Base-by-base conservation (phyloP, 2,888 invertebrate genomes). In the Aleiodes testaceus region DNA sequence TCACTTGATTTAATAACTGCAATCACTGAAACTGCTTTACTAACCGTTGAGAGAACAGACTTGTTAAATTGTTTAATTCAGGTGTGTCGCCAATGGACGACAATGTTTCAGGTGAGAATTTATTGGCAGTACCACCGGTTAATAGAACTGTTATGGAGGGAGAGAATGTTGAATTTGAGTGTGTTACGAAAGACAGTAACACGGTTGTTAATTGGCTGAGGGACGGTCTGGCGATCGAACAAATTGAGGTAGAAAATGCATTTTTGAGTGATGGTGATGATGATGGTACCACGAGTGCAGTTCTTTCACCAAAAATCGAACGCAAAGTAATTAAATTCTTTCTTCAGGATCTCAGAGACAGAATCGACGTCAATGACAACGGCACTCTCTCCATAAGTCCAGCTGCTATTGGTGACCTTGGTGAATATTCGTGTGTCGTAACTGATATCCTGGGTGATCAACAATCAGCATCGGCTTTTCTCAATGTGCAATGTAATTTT, bases 401-500 rank as follows among this genome's bases (percentile, higher is more conserved):
- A 50, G 93, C 96, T 16, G 90, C 92, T 80, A 94, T 95, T 89
- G 91, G 93, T 71, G 97, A 98, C 88, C 91, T 93, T 78, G 97
- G 97, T 72, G 93, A 94, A 88, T 97, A 95, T 89, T 92, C 92
- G 82, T 98, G 97, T 87, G 93, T 93, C 82, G 95, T 96, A 75
- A 91, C 91, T 69, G 94, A 93, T 81, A 89, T 90, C 65, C 91
- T 92, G 75, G 94, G 93, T 12, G 92, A 92, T 79, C 89, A 91
- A 74, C 96, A 97, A 88, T 92, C 92, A 74, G 95, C 96, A 65
- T 91, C 91, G 76, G 97, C 97, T 72, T 96, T 92, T 88, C 92
- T 98, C 78, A 95, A 97, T 87, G 96, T 98, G 75, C 96, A 97
- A 89, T 97, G 97, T 97, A 87, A 92, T 94, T 63, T 49, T 0